Evolutionary conservation across 2,888 invertebrate genomes (phyloP).

Genomic region (Dermolepida albohirtum): DNA sequence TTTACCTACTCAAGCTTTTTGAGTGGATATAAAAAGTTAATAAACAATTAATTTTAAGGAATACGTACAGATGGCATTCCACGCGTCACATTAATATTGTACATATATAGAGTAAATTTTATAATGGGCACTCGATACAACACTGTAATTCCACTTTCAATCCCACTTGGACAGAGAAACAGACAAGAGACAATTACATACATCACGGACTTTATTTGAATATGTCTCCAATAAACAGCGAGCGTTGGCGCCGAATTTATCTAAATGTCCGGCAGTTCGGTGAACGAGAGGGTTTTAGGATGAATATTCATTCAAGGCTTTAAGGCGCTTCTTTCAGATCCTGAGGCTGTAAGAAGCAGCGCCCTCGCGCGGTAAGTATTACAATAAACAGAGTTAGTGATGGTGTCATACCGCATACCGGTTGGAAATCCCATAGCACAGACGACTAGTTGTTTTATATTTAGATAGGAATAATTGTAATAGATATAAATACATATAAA

Average conservation of each 20-base stretch:
- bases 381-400: slow-evolving; percentile 33
- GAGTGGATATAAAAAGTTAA: too few species aligned
- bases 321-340: slow-evolving; percentile 14
- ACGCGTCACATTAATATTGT: slow-evolving; percentile 20
- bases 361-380: slow-evolving; percentile 40
- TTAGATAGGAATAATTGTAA: slow-evolving; percentile 46
- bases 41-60: slow-evolving; percentile 2
- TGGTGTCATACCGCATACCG: slow-evolving; percentile 49
- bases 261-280: slow-evolving; percentile 51
- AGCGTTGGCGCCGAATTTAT: slow-evolving; percentile 56
- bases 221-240: slow-evolving; percentile 51
- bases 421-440: slow-evolving; percentile 42
- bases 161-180: slow-evolving; percentile 42
- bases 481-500: too few species aligned
- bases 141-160: slow-evolving; percentile 45
- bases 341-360: slow-evolving; percentile 41
- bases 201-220: slow-evolving; percentile 51
- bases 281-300: slow-evolving; percentile 43
- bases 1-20: too few species aligned
- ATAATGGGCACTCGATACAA: slow-evolving; percentile 15
- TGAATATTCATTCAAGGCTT: slow-evolving; percentile 45
- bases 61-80: background rate
- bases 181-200: slow-evolving; percentile 47
- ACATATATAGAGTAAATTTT: slow-evolving; percentile 23
- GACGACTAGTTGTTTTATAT: slow-evolving; percentile 47